Evolutionary conservation across 2,113 vertebrate species (phyloP).

Genomic region (Semicossyphus pulcher): DNA sequence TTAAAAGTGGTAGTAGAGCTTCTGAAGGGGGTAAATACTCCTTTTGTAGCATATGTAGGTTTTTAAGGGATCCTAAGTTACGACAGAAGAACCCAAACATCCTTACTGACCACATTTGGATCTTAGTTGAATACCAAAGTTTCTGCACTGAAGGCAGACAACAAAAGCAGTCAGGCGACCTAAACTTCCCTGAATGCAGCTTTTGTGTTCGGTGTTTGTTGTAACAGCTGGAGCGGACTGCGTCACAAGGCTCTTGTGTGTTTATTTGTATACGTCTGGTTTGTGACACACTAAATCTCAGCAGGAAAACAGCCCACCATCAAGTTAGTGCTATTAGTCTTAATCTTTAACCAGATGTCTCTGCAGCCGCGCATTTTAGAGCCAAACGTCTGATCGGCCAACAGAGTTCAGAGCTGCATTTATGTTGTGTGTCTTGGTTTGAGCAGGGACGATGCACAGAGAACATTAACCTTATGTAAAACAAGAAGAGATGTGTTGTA

Average conservation of each 20-base stretch:
- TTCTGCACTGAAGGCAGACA: neutral
- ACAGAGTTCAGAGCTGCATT: neutral
- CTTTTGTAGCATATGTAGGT: neutral
- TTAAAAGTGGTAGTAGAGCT: neutral
- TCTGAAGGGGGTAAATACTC: conserved; percentile 8
- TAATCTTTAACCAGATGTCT: conserved; percentile 20
- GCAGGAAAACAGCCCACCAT: conserved; percentile 36
- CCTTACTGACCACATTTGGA: neutral
- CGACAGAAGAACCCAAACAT: neutral
- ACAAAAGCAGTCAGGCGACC: neutral
- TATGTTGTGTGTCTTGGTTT: no score
- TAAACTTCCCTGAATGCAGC: conserved; percentile 16
- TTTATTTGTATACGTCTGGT: conserved; percentile 54
- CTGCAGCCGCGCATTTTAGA: conserved; percentile 7
- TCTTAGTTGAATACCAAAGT: neutral
- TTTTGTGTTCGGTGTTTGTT: conserved; percentile 60
- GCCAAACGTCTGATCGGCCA: conserved; percentile 13
- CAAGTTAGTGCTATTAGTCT: conserved; percentile 26
- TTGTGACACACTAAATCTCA: conserved; percentile 59
- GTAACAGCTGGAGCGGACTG: conserved; percentile 62
- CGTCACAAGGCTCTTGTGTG: conserved; percentile 30
- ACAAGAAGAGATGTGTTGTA: no score
- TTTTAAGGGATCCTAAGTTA: conserved; percentile 18
- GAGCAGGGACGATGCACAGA: no score
- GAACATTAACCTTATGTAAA: no score